These are phyloP conservation scores for Saccostrea echinata DNA, from an alignment of 1,140 invertebrate genomes.

Conservation along the genomic window DNA sequence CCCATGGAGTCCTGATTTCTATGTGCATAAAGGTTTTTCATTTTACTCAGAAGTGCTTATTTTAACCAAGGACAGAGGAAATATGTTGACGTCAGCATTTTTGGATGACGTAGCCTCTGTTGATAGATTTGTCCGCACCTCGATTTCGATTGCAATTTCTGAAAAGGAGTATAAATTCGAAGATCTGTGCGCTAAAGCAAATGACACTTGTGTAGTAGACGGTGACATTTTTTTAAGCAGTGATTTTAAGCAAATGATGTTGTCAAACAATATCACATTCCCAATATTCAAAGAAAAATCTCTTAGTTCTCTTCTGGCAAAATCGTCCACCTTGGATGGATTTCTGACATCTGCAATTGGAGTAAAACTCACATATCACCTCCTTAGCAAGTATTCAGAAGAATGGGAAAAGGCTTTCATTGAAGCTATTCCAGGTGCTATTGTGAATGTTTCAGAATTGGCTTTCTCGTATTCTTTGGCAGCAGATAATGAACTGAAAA, in stretches of 20 bases:
- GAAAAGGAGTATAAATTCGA: neutral
- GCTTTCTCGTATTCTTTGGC: conserved; percentile 53
- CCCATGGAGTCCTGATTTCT: conserved; percentile 22
- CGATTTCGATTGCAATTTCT: neutral
- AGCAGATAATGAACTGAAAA: conserved; percentile 58
- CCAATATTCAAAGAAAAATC: neutral
- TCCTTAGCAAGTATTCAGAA: conserved; percentile 2
- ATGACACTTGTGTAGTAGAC: conserved; percentile 9
- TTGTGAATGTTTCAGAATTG: conserved; percentile 42
- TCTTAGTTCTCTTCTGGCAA: conserved; percentile 16
- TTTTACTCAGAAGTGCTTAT: conserved; percentile 39
- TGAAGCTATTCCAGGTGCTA: neutral
- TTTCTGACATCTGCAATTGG: conserved; percentile 34
- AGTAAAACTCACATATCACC: conserved; percentile 46
- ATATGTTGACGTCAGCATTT: conserved; percentile 14
- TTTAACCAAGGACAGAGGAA: conserved; percentile 31
- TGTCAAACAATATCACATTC: conserved; percentile 38
- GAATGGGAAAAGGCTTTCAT: conserved; percentile 52
- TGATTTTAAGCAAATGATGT: conserved; percentile 1
- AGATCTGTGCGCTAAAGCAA: conserved; percentile 41
- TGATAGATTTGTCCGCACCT: neutral
- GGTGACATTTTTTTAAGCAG: conserved; percentile 42
- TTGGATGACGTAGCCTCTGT: neutral
- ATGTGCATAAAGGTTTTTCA: neutral
- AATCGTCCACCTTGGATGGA: conserved; percentile 16